Base-by-base conservation (phyloP, 2,113 vertebrate species). In the Apteryx owenii region DNA sequence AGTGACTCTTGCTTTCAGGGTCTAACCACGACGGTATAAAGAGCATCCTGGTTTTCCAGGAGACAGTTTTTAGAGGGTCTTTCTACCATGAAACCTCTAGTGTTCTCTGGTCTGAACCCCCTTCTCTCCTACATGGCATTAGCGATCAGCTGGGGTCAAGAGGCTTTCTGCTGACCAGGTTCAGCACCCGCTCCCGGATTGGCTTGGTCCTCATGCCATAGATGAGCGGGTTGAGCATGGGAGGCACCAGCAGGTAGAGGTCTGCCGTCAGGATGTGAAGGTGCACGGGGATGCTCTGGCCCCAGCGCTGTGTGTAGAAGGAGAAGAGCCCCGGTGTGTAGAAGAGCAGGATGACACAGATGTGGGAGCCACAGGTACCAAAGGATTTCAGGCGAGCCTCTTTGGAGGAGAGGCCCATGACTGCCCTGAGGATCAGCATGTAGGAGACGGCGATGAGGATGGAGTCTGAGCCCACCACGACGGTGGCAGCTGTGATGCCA, bases 321-420 rank as follows among this genome's bases (percentile, higher is more conserved):
- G 61, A 89, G 54, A 84, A 70, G 33, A 90, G 56, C 8, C 28
- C 10, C 0, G 56, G 65, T 2, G 0, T 15, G 22, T n/a, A 85
- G 81, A 78, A 90, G 29, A 64, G 48, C 18, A 95, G 77, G 81
- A 97, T 97, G 65, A 98, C 94, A 66, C 87, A 82, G 26, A 95
- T 81, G 17, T 97, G 97, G 40, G 97, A 92, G 58, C 95, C 92
- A n/a, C 96, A 97, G 16, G 93, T 97, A 46, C 90, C 56, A 4
- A 97, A 93, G 21, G 97, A 88, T 93, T 97, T 98, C 73, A 95
- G 94, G 56, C 26, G 80, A 53, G 96, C 95, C 42, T 97, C 89
- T 20, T 84, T 91, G 48, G 96, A 98, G 81, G 96, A 96, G 1
- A 97, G 89, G 7, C 40, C 56, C 77, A 88, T 28, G 10, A 98